Evolutionary conservation across 1,140 invertebrate genomes (phyloP), one percentile per base, ranked within the genome.

Genomic region (Bombus turneri): DNA sequence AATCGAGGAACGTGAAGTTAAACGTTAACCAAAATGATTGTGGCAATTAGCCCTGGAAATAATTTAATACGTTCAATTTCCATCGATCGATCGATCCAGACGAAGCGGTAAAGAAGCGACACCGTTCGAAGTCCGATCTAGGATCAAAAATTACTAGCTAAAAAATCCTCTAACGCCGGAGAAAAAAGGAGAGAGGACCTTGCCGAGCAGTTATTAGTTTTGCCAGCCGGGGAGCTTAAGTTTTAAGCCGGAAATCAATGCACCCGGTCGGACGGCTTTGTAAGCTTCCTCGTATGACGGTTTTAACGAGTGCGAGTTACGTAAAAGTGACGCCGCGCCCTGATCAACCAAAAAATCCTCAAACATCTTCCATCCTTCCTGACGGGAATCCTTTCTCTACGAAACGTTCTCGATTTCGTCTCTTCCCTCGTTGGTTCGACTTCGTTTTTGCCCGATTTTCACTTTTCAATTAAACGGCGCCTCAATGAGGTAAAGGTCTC

Each of bases 201-300:
- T 83, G 89, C 88, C 89, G 86, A 90, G 88, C 88, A 91, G 90
- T 91, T 91, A 91, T 91, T 91, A 91, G 89, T 91, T 91, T 91
- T 91, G 88, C 83, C 90, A 91, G 90, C 80, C 83, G 86, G 89
- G 78, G 76, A 79, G 89, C 89, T 88, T 86, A 90, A 90, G 89
- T 91, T 91, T 91, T 91, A 91, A 91, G 89, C 89, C 89, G 89
- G 89, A 91, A 91, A 91, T 91, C 88, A 91, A 91, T 91, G 89
- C 84, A 81, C 86, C 88, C 86, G 86, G 83, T 86, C 78, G 80
- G 89, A 91, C 86, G 89, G 88, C 90, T 91, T 91, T 90, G 86
- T 85, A 78, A 91, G 89, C 88, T 90, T 89, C 82, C 81, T 86
- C 86, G 86, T 90, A 90, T 90, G 89, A 90, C 89, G 89, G 86